phyloP scores from a whole-genome alignment of 2,797 vertebrate genomes.

The Megalops cyprinoides region DNA sequence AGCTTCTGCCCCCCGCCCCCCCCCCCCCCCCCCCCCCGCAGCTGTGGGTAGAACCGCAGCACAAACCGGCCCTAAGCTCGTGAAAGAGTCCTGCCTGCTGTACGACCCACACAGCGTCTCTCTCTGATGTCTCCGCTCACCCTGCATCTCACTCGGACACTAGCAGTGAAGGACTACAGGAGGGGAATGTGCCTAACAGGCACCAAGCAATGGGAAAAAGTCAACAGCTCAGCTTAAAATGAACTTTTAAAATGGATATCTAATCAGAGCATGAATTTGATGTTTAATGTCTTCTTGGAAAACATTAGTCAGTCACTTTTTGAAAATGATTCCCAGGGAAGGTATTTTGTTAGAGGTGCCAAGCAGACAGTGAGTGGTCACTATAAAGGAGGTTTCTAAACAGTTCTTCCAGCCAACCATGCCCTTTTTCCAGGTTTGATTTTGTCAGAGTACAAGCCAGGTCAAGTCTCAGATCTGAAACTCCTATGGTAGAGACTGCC shows the following conservation, averaged over 20 bases:
- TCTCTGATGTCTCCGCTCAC: background rate
- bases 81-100: background rate
- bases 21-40: background rate
- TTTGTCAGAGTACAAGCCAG: too few species aligned
- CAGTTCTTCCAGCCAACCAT: background rate
- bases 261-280: background rate
- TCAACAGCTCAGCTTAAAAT: background rate
- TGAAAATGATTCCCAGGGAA: background rate
- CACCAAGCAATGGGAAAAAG: background rate
- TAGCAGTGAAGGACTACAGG: too few species aligned
- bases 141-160: too few species aligned
- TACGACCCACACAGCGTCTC: background rate
- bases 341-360: background rate
- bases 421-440: background rate
- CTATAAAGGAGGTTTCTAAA: background rate
- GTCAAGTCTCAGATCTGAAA: too few species aligned
- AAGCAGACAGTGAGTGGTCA: background rate
- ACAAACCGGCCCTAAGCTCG: background rate
- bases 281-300: background rate
- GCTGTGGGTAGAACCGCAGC: constrained; percentile 1
- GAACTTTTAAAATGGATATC: background rate
- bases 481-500: too few species aligned
- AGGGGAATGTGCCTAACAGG: too few species aligned
- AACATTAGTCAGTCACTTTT: background rate
- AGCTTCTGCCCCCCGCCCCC: background rate